Percentiles rank a stretch among this genome's conserved stretches.
These are phyloP conservation scores for Antheraea pernyi DNA, from an alignment of 1,140 invertebrate genomes.

Conservation along the genomic window DNA sequence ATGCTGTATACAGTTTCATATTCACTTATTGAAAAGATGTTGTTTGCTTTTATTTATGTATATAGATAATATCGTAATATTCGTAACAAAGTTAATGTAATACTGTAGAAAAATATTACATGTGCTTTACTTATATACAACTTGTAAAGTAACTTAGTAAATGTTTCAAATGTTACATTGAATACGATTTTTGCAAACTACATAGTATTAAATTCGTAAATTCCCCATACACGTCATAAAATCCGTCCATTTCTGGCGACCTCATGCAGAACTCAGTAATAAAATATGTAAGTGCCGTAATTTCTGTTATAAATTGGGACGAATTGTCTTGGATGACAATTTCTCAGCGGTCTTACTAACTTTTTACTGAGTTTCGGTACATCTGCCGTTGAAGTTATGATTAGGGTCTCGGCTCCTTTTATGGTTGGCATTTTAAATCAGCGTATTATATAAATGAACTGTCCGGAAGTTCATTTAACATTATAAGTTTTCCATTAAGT, in stretches of 20 bases:
- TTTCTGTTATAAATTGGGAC: conserved; percentile 13
- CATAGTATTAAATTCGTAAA: not conserved
- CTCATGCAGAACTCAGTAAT: conserved; percentile 8
- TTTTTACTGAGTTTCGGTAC: conserved; percentile 24
- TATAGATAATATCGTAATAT: too few relatives aligned
- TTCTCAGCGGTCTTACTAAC: conserved; percentile 14
- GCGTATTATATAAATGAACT: conserved; percentile 1
- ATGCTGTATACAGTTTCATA: too few relatives aligned
- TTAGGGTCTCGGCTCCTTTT: conserved; percentile 9
- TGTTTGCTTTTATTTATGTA: too few relatives aligned
- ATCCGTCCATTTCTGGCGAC: not conserved
- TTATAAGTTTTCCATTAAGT: not conserved
- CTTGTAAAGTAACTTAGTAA: too few relatives aligned
- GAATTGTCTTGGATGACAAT: conserved; percentile 17
- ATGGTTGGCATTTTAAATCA: not conserved
- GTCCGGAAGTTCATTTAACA: not conserved
- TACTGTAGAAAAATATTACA: too few relatives aligned
- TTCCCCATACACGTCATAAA: not conserved
- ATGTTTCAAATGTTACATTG: not conserved
- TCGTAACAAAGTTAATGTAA: too few relatives aligned
- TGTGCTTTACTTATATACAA: too few relatives aligned
- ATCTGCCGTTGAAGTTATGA: conserved; percentile 22
- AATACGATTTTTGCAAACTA: not conserved
- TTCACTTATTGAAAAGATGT: too few relatives aligned
- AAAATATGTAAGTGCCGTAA: conserved; percentile 10